phyloP scores from a whole-genome alignment of 2,113 vertebrate genomes.

The Fukomys damarensis region DNA sequence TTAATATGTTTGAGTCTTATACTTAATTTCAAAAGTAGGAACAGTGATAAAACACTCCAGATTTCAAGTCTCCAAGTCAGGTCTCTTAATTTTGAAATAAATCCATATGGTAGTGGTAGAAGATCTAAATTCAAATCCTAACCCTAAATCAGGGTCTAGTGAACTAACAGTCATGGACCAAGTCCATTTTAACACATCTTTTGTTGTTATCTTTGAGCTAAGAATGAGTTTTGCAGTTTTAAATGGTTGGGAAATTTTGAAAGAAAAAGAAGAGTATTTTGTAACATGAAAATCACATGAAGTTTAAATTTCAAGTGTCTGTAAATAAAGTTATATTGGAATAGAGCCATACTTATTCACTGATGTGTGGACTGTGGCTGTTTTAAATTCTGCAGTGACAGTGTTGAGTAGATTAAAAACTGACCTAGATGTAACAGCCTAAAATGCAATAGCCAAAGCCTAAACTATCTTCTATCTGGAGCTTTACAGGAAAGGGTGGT shows the following conservation, averaged over 20 bases:
- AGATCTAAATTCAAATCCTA: background rate
- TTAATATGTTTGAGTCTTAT: constrained; percentile 62
- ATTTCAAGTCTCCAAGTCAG: constrained; percentile 60
- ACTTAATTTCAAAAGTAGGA: constrained; percentile 74
- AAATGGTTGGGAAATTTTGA: background rate
- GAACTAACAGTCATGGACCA: background rate
- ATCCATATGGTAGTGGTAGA: background rate
- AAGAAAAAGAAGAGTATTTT: background rate
- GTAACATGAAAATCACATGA: background rate
- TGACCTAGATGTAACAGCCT: background rate
- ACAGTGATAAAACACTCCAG: constrained; percentile 52
- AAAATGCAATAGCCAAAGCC: background rate
- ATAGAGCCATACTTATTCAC: background rate
- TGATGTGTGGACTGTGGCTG: accelerated
- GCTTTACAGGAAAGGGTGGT: background rate
- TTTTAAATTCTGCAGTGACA: background rate
- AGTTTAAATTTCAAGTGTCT: background rate
- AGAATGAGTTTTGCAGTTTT: background rate
- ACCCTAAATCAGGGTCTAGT: no score
- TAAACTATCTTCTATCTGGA: background rate
- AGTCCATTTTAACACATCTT: background rate
- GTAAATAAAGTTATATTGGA: background rate
- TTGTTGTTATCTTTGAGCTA: background rate
- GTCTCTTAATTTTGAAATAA: constrained; percentile 64
- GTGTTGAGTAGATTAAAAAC: background rate